Evolutionary conservation across 2,797 vertebrate genomes (phyloP), one percentile per base, ranked within the genome.

Genomic region (Morus bassanus): DNA sequence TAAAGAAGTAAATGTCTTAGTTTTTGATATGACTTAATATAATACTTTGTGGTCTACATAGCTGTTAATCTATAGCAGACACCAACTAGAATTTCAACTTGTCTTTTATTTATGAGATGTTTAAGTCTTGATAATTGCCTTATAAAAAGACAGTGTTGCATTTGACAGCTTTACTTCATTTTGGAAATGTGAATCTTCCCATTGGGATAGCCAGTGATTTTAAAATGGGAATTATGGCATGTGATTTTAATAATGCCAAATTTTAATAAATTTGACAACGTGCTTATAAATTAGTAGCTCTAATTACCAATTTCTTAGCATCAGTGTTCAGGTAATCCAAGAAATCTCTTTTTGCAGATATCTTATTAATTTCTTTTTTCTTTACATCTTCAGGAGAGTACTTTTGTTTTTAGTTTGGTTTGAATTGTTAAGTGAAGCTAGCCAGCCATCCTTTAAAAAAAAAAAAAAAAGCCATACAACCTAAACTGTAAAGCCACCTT

Each of bases 141-240:
- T 83, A 18, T 73, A 83, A 83, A 91, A 81, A 63, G 35, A 64
- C 28, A 83, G 2, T 78, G 50, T 59, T 88, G 45, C 30, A 21
- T 90, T 89, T 95, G 79, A 68, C 60, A 93, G 56, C 65, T 96
- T 91, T 88, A 77, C 60, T 85, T 93, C 27, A 17, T 79, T 92
- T 76, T 80, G 75, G 68, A 95, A 80, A 73, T 56, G 5, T 70
- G 41, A 83, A 5, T 64, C 75, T 91, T 91, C 53, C 79, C 73
- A 60, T 53, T 37, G 57, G 50, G n/a, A 61, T 91, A 94, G 39
- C 37, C 27, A 63, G 18, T 63, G 46, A 85, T 85, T 89, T 91
- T 41, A 59, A 91, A 84, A 84, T 72, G 11, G n/a, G n/a, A 53
- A 70, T 82, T 65, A 50, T 46, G 17, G 19, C 54, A 35, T 28